Percentiles rank a stretch among this genome's conserved stretches.
Evolutionary conservation across 2,888 invertebrate genomes (phyloP).

Genomic region (Leptura quadrifasciata): DNA sequence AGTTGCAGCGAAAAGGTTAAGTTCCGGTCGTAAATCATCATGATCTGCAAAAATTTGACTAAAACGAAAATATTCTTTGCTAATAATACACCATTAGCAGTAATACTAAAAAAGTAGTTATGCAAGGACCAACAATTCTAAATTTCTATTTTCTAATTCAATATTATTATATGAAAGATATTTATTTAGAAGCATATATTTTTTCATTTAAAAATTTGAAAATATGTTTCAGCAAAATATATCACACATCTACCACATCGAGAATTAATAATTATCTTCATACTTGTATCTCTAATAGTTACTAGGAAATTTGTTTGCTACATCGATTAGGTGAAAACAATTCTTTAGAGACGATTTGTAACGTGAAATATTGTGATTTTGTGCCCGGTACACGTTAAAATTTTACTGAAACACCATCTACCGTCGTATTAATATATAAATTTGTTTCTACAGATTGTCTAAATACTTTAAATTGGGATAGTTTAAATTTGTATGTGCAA

Average conservation of each 20-base stretch:
- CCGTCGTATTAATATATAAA: slow-evolving; percentile 35
- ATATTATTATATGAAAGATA: slow-evolving; percentile 45
- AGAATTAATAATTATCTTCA: slow-evolving; percentile 6
- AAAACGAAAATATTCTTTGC: slow-evolving; percentile 6
- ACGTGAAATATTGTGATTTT: slow-evolving; percentile 6
- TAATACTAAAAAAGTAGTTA: slow-evolving; percentile 40
- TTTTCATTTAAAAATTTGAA: slow-evolving; percentile 21
- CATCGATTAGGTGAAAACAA: slow-evolving; percentile 7
- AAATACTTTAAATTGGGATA: slow-evolving; percentile 50
- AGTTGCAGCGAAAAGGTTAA: not conserved
- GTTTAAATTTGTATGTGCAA: slow-evolving; percentile 53
- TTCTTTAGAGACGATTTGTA: not conserved
- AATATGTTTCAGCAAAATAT: slow-evolving; percentile 18
- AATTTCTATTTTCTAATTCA: slow-evolving; percentile 35
- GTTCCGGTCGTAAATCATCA: not conserved
- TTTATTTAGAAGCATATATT: slow-evolving; percentile 39
- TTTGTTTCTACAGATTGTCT: slow-evolving; percentile 56
- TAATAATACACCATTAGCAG: slow-evolving; percentile 45
- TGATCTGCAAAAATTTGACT: slow-evolving; percentile 30
- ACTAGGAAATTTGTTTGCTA: not conserved
- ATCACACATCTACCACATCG: slow-evolving; percentile 24
- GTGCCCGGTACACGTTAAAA: slow-evolving; percentile 5
- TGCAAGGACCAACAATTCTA: slow-evolving; percentile 49
- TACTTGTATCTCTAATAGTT: not conserved
- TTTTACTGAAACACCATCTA: slow-evolving; percentile 32